A percentile compares a stretch with the other conserved stretches of the same genome.
Conservation (phyloP, 2,797 vertebrate genomes). For the Cirrhinus mrigala region DNA sequence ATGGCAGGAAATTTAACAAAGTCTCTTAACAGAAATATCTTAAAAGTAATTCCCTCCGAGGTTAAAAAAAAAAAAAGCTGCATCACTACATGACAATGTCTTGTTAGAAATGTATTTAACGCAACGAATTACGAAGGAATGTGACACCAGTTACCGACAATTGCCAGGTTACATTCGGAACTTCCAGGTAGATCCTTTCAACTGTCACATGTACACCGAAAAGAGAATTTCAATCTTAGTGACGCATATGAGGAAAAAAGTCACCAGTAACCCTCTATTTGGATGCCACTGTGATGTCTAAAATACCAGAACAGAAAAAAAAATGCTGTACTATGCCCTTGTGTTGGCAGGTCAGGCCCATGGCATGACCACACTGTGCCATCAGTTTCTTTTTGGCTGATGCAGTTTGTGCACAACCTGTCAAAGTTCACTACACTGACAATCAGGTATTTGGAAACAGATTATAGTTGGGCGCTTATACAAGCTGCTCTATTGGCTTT, state of each 20-base stretch:
- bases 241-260: slow-evolving; percentile 1
- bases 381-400: slow-evolving; percentile 44
- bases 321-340: slow-evolving; percentile 44
- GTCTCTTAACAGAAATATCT: slow-evolving; percentile 41
- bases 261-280: slow-evolving; percentile 40
- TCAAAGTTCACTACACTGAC: slow-evolving; percentile 13
- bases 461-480: slow-evolving; percentile 42
- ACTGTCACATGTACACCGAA: slow-evolving; percentile 52
- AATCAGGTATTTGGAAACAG: slow-evolving; percentile 37
- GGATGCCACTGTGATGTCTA: slow-evolving; percentile 55
- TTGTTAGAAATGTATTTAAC: slow-evolving; percentile 40
- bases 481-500: slow-evolving; percentile 18
- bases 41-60: slow-evolving; percentile 48
- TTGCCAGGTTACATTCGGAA: slow-evolving; percentile 43
- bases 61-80: background rate
- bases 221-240: slow-evolving; percentile 31
- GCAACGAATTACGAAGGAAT: slow-evolving; percentile 43
- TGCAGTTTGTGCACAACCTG: slow-evolving; percentile 33
- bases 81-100: slow-evolving; percentile 44
- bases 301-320: slow-evolving; percentile 49
- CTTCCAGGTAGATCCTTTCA: slow-evolving; percentile 52
- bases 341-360: slow-evolving; percentile 35
- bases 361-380: slow-evolving; percentile 53
- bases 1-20: slow-evolving; percentile 39
- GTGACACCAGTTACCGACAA: background rate